phyloP scores from a whole-genome alignment of 2,888 invertebrate genomes.

The Germaria angustata region DNA sequence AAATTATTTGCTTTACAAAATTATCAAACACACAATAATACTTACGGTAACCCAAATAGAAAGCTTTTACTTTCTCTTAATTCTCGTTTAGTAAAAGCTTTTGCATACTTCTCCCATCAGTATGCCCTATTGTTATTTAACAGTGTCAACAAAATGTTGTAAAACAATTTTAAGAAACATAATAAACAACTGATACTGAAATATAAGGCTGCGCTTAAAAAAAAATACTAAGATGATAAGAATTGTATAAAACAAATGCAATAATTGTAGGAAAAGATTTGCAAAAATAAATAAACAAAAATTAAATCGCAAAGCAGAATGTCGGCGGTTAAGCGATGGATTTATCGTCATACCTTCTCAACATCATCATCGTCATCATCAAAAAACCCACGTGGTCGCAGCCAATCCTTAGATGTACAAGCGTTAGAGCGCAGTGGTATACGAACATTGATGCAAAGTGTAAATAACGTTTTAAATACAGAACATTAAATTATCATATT shows the following conservation, averaged over 20 bases:
- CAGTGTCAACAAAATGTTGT: slow-evolving; percentile 54
- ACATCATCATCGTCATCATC: slow-evolving; percentile 69
- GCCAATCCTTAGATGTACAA: slow-evolving; percentile 79
- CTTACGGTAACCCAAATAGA: not conserved
- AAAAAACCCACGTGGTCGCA: slow-evolving; percentile 77
- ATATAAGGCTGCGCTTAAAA: slow-evolving; percentile 32
- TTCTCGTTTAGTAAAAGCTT: not conserved
- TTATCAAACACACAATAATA: too few species aligned
- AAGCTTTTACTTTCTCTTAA: not conserved
- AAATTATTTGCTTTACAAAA: too few species aligned
- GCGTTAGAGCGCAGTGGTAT: slow-evolving; percentile 78
- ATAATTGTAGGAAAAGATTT: not conserved
- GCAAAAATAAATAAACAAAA: not conserved
- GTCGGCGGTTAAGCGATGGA: slow-evolving; percentile 80
- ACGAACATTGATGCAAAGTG: slow-evolving; percentile 76
- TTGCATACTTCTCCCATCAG: not conserved
- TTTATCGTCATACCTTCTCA: slow-evolving; percentile 74
- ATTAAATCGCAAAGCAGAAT: slow-evolving; percentile 68
- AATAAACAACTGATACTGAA: not conserved
- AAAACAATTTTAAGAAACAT: not conserved
- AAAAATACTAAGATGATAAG: slow-evolving; percentile 7
- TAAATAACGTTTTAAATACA: slow-evolving; percentile 71
- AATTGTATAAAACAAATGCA: not conserved
- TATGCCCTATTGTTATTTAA: not conserved
- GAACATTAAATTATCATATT: not conserved